These are phyloP conservation scores for Diuraphis noxia DNA, from an alignment of 1,140 invertebrate species.

Conservation along the genomic window DNA sequence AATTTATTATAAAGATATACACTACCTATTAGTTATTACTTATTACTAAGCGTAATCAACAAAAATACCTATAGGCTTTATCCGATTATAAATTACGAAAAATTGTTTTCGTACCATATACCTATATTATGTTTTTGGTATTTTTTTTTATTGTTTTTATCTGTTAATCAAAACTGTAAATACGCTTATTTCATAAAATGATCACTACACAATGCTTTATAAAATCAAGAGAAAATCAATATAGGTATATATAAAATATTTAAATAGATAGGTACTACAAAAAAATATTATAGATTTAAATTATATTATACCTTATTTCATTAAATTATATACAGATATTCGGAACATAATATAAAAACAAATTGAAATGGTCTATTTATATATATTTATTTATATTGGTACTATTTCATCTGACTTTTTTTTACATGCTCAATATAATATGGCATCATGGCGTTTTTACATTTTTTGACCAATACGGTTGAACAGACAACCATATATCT, in stretches of 20 bases:
- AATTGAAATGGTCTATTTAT: slow-evolving; percentile 21
- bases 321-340: background rate
- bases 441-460: background rate
- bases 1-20: slow-evolving; percentile 27
- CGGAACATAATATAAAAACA: background rate
- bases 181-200: background rate
- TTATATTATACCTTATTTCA: background rate
- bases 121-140: background rate
- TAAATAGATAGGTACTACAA: background rate
- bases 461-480: background rate
- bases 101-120: too few relatives aligned
- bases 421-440: background rate
- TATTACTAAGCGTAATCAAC: background rate
- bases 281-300: background rate
- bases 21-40: background rate
- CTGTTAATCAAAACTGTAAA: background rate
- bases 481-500: slow-evolving; percentile 8
- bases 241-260: background rate
- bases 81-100: background rate
- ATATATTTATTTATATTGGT: too few relatives aligned
- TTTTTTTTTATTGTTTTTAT: background rate
- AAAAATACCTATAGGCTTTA: background rate
- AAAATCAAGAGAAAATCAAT: background rate
- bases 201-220: background rate
- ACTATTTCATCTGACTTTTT: background rate